Evolutionary conservation across 2,113 vertebrate genomes (phyloP).

Genomic region (Psephotus haematonotus): DNA sequence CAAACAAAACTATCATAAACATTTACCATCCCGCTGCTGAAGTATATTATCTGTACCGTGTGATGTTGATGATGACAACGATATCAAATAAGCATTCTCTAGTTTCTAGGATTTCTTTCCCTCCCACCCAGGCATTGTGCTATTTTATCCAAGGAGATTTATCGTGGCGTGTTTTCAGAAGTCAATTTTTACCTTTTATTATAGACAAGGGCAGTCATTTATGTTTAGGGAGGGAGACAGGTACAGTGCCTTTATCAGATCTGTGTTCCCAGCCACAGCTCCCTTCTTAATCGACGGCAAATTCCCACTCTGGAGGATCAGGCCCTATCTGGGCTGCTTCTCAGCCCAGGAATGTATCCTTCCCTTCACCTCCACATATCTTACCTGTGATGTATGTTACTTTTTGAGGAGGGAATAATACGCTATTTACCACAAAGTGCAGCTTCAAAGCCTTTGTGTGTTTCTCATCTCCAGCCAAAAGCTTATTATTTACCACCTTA

Average conservation of each 20-base stretch:
- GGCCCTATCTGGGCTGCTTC: background rate
- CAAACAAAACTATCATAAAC: background rate
- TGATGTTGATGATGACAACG: background rate
- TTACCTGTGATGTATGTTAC: background rate
- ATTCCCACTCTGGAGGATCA: background rate
- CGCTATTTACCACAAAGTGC: background rate
- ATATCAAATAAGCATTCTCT: background rate
- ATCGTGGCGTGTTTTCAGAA: background rate
- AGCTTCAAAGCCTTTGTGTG: slow-evolving; percentile 14
- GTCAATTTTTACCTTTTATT: slow-evolving; percentile 17
- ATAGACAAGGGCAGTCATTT: slow-evolving; percentile 41
- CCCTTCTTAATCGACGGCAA: background rate
- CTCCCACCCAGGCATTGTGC: background rate
- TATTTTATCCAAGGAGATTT: background rate
- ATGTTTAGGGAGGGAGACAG: slow-evolving; percentile 36
- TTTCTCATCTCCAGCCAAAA: slow-evolving; percentile 1
- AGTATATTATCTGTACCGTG: background rate
- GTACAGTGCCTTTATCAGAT: slow-evolving; percentile 43
- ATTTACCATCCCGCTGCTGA: background rate
- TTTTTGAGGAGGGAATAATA: background rate
- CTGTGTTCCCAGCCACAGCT: background rate
- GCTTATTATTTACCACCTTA: background rate
- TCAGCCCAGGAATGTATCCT: background rate
- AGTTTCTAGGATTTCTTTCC: background rate
- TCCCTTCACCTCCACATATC: background rate